Base-by-base conservation (phyloP, 2,113 vertebrate genomes). In the Boleophthalmus pectinirostris region DNA sequence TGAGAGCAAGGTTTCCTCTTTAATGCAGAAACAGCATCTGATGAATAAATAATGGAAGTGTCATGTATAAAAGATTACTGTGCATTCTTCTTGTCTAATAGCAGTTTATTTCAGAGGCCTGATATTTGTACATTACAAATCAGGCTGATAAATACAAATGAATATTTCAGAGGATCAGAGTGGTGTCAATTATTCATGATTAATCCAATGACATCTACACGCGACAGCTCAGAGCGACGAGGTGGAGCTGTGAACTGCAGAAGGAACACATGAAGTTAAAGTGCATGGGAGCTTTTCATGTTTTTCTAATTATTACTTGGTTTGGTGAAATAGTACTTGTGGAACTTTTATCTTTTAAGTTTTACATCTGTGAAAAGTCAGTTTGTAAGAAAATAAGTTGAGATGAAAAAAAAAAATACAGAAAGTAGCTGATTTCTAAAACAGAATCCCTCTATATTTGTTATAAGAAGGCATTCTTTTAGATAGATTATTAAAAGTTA, bases 31-130 rank as follows among this genome's bases (percentile, higher is more conserved):
- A 54, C 35, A 25, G 56, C 53, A 67, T 43, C 33, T 23, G 78
- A 60, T 72, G 65, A 75, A 86, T 87, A 85, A 82, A 82, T 80
- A 72, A 88, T 80, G 68, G 65, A 79, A 64, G 43, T 70, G 51
- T 78, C 82, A 84, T 84, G 75, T 80, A 82, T 88, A 81, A 88
- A 78, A 72, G 24, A 86, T 82, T 54, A 80, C 79, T 78, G 65
- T 84, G 70, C 65, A 85, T 78, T 82, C 84, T 84, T 85, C 65
- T 83, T 69, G 7, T 64, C 73, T 75, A 79, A 80, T 84, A 83
- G 74, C 85, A 71, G 78, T 75, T 82, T 60, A 78, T 85, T 90
- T 53, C 65, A 38, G 68, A 79, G 61, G 65, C 79, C 29, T 18
- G 18, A 76, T 76, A 69, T 82, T 86, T 78, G 75, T 81, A 86